Evolutionary conservation across 2,113 vertebrate species (phyloP), one percentile per base, ranked within the genome.

Genomic region (Eonycteris spelaea): DNA sequence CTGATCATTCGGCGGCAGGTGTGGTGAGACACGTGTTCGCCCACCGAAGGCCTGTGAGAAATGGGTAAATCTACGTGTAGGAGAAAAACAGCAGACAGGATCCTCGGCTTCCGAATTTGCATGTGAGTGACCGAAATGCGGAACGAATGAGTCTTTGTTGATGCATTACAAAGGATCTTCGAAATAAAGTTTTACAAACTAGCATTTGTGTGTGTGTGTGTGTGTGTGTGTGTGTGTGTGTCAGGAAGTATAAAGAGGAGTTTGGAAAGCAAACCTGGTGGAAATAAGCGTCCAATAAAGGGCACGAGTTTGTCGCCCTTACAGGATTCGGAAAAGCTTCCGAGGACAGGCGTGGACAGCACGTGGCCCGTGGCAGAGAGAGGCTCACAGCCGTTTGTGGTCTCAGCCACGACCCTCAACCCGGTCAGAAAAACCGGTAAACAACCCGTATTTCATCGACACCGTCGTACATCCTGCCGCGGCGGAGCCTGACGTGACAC

Each of bases 351-450:
- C 3, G 12, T 3, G 11, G 61, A 59, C 21, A 48, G 19, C 10
- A 14, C 0, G 21, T 2, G 2, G 12, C 40, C 22, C 11, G 0
- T 0, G 8, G 22, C 30, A 35, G 45, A 70, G 11, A 53, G 13
- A 26, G 2, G 1, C 7, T 30, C 35, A 6, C 55, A 78, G 45
- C 21, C 33, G 13, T 7, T 2, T 86, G n/a, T 1, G 5, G 11
- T 73, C 35, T 48, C 11, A 9, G 26, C 7, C 2, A 2, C 3
- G 16, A 10, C 45, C 5, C n/a, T 48, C n/a, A 9, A 5, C 24
- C 0, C 5, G 24, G 12, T 28, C 10, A 75, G n/a, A 53, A 71
- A 71, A 67, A 57, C 22, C 5, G 21, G 24, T 19, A 13, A 12
- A 28, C 3, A 38, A 43, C 7, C 8, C 21, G 28, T 12, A 21